Evolutionary conservation across 37 sponge, comb jelly and placozoan species (phyloP).

Genomic region (Eunapius fragilis): DNA sequence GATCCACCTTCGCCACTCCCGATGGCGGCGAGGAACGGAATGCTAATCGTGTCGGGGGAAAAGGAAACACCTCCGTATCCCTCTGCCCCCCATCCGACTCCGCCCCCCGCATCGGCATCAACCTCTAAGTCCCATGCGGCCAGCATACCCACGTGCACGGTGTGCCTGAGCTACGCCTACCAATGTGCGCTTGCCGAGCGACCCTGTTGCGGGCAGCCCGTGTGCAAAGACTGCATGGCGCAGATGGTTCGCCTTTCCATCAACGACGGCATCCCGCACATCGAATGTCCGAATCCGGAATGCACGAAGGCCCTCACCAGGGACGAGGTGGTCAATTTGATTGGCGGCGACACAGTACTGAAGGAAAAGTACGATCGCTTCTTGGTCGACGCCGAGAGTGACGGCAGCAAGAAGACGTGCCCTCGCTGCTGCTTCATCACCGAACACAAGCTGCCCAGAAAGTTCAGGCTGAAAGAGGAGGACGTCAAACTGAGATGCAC

Average conservation of each 20-base stretch:
- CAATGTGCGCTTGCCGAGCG: neutral
- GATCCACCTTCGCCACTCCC: no score
- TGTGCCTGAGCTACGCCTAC: no score
- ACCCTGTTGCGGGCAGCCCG: slow-evolving; percentile 37
- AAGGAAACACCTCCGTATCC: no score
- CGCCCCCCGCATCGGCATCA: no score
- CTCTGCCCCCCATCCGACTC: no score
- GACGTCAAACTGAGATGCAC: slow-evolving; percentile 63
- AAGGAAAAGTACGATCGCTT: slow-evolving; percentile 43
- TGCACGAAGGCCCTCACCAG: slow-evolving; percentile 41
- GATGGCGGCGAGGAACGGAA: no score
- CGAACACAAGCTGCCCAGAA: slow-evolving; percentile 39
- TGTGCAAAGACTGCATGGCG: slow-evolving; percentile 56
- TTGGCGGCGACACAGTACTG: neutral
- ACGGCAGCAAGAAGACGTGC: slow-evolving; percentile 53
- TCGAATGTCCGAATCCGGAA: slow-evolving; percentile 63
- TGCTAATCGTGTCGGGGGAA: no score
- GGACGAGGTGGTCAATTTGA: neutral
- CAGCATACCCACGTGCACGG: no score
- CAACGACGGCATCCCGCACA: slow-evolving; percentile 39
- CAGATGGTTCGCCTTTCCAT: slow-evolving; percentile 23
- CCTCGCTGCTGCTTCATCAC: slow-evolving; percentile 63
- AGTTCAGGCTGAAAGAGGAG: slow-evolving; percentile 2
- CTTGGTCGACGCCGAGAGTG: neutral
- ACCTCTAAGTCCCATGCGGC: no score